A percentile compares a stretch with the other conserved stretches of the same genome.
Evolutionary conservation across 2,888 invertebrate genomes (phyloP).

Genomic region (Trileptium ribeirensis): DNA sequence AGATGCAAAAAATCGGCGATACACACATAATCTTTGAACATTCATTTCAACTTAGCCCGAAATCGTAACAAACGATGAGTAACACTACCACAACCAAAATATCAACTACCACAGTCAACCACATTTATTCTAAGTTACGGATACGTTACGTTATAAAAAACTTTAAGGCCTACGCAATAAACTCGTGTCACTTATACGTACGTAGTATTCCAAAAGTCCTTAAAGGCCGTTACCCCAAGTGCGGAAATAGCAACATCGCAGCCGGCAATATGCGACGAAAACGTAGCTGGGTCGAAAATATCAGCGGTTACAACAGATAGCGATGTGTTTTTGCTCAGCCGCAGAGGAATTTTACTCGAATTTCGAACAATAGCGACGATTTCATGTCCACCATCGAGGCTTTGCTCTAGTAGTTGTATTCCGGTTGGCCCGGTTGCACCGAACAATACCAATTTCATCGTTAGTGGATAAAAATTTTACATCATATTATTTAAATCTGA

Average conservation of each 20-base stretch:
- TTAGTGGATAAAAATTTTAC: too few species aligned
- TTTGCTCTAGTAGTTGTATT: background rate
- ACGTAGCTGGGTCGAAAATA: background rate
- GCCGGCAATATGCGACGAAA: background rate
- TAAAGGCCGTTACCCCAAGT: constrained; percentile 2
- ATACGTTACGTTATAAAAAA: too few species aligned
- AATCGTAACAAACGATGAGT: too few species aligned
- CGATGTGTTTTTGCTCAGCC: background rate
- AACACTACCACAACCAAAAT: too few species aligned
- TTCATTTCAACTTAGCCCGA: too few species aligned
- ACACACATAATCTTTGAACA: too few species aligned
- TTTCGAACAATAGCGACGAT: constrained; percentile 8
- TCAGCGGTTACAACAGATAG: constrained; percentile 1
- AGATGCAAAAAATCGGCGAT: too few species aligned
- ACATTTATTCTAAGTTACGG: too few species aligned
- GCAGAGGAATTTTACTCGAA: background rate
- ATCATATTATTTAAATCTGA: too few species aligned
- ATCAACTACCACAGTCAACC: too few species aligned
- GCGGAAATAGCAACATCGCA: background rate
- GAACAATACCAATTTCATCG: constrained; percentile 11
- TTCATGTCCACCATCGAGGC: background rate
- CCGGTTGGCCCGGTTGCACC: constrained; percentile 12
- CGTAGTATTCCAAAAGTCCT: background rate
- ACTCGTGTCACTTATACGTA: too few species aligned
- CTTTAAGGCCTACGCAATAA: too few species aligned